Evolutionary conservation across 2,797 vertebrate species (phyloP).

Genomic region (Amphiprion clarkii): DNA sequence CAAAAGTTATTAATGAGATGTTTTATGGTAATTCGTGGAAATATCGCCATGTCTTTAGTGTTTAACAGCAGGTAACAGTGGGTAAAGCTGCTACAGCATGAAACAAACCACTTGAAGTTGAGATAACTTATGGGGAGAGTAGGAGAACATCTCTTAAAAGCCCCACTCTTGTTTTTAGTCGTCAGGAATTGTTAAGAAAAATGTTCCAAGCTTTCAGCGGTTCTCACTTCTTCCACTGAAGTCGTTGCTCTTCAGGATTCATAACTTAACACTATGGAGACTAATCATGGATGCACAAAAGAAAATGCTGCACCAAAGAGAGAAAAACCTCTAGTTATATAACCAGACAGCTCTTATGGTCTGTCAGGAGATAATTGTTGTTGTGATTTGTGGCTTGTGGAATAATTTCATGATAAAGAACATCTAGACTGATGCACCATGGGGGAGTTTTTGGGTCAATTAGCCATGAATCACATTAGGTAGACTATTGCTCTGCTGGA

Average conservation of each 20-base stretch:
- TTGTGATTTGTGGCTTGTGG: slow-evolving; percentile 13
- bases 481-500: slow-evolving; percentile 7
- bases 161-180: neutral
- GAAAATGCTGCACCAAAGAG: neutral
- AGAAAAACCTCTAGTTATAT: neutral
- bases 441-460: neutral
- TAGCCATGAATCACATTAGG: neutral
- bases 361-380: neutral
- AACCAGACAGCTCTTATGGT: slow-evolving; percentile 8
- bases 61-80: slow-evolving; percentile 2
- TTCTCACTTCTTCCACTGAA: slow-evolving; percentile 14
- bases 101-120: slow-evolving; percentile 14
- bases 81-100: neutral
- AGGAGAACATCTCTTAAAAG: slow-evolving; percentile 8
- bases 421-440: neutral
- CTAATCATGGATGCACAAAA: slow-evolving; percentile 15
- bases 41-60: neutral
- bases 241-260: slow-evolving; percentile 11
- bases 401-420: slow-evolving; percentile 31
- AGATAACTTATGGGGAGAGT: slow-evolving; percentile 24
- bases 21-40: neutral
- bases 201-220: neutral
- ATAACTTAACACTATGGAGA: slow-evolving; percentile 12
- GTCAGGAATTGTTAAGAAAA: slow-evolving; percentile 17
- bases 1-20: neutral